phyloP scores from a whole-genome alignment of 2,888 invertebrate genomes.

The Dimorphilus gyrociliatus region DNA sequence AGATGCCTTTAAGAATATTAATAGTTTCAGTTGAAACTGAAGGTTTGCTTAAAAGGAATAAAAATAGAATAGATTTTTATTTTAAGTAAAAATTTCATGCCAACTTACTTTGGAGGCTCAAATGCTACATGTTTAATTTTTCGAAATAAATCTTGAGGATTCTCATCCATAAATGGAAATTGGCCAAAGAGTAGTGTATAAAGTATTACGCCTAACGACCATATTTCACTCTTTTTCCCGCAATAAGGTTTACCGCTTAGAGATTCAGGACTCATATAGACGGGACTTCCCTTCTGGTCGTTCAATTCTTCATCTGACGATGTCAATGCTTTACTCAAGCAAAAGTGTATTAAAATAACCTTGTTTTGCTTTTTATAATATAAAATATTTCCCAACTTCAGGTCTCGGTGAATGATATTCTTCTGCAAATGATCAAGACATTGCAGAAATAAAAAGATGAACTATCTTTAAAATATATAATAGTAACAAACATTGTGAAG shows the following conservation, averaged over 20 bases:
- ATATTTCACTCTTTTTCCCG: constrained; percentile 66
- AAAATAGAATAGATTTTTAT: no score
- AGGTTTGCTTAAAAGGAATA: no score
- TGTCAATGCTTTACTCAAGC: constrained; percentile 56
- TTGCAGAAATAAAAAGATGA: no score
- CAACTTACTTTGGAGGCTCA: constrained; percentile 52
- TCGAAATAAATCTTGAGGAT: constrained; percentile 53
- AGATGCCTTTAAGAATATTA: no score
- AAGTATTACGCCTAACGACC: constrained; percentile 60
- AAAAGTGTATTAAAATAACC: constrained; percentile 57
- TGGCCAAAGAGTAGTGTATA: constrained; percentile 64
- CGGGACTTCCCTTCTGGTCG: constrained; percentile 61
- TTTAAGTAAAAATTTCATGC: no score
- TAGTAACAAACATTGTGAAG: constrained; percentile 49
- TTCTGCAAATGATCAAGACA: constrained; percentile 42
- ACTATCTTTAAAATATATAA: no score
- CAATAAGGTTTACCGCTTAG: constrained; percentile 53
- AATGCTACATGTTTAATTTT: constrained; percentile 59
- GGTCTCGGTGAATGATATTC: constrained; percentile 59
- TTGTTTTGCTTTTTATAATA: constrained; percentile 48
- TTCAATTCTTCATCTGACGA: constrained; percentile 53
- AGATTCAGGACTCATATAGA: constrained; percentile 64
- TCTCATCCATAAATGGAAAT: constrained; percentile 62
- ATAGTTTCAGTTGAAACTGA: no score
- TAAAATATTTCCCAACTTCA: constrained; percentile 60